These are phyloP conservation scores for Spodoptera litura DNA, from an alignment of 1,140 invertebrate genomes.

Conservation along the genomic window DNA sequence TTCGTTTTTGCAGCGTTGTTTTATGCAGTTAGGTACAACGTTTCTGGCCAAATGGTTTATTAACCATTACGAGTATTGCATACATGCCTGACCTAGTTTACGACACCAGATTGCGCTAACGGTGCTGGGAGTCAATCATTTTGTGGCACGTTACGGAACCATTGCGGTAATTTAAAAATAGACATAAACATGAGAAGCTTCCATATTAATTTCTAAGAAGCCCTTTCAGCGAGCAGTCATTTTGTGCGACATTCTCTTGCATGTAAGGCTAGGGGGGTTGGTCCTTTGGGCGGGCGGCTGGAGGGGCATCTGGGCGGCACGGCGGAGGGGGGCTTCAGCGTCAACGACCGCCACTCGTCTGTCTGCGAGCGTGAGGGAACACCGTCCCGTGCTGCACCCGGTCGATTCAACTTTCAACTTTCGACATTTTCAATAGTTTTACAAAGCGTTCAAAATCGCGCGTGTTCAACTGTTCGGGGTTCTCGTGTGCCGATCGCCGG, in stretches of 20 bases:
- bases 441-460: constrained; percentile 38
- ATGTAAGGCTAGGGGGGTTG: constrained; percentile 65
- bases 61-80: constrained; percentile 41
- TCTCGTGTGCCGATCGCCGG: constrained; percentile 18
- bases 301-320: constrained; percentile 62
- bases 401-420: constrained; percentile 54
- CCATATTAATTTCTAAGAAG: constrained; percentile 48
- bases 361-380: constrained; percentile 72
- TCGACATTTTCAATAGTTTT: constrained; percentile 46
- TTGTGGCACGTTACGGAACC: constrained; percentile 18
- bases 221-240: constrained; percentile 51
- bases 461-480: constrained; percentile 3
- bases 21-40: constrained; percentile 28
- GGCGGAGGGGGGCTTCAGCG: constrained; percentile 68
- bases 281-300: constrained; percentile 74
- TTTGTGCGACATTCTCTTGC: constrained; percentile 58
- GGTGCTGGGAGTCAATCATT: constrained; percentile 55
- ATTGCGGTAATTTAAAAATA: constrained; percentile 32
- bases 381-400: constrained; percentile 63
- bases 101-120: constrained; percentile 51
- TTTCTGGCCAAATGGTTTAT: constrained; percentile 24
- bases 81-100: constrained; percentile 49
- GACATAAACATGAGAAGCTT: constrained; percentile 38
- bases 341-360: constrained; percentile 82
- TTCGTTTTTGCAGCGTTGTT: not conserved